Evolutionary conservation across 2,888 invertebrate species (phyloP), one percentile per base, ranked within the genome.

Genomic region (Tetragnatha montana): DNA sequence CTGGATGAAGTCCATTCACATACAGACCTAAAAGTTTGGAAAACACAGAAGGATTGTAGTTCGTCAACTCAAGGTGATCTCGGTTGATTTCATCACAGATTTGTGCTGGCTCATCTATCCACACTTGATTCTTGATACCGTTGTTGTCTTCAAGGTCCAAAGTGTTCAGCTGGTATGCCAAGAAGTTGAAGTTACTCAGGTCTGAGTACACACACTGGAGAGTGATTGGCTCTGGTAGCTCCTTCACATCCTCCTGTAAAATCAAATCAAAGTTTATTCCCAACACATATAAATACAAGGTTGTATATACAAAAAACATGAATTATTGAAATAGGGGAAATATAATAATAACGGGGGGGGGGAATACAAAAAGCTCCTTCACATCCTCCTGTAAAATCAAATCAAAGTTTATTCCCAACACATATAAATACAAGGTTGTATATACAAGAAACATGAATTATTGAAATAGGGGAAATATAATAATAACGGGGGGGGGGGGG

Each of bases 141-240:
- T 95, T 94, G 71, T 85, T 91, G 17, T 92, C 93, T 91, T 94
- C 94, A 93, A 94, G 92, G 93, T 97, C 95, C 68, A 97, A 94
- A 0, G 97, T 97, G 92, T 97, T 97, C 17, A 98, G 94, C 94
- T 98, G 97, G 88, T 97, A 95, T 21, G 97, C 95, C 6, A 96
- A 96, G 93, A 98, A 97, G 93, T 97, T 96, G 93, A 96, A 97
- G 71, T 94, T 94, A 92, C 95, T 94, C 0, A 97, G 96, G 93
- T 97, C 96, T 6, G 96, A 96, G 92, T 97, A 97, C 91, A 98
- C 95, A 93, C 96, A 96, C 93, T 98, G 98, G 3, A 98, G 94
- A 73, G 96, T 95, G 82, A 98, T 94, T 7, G 98, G 98, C 92
- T 96, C 95, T 1, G 96, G 96, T 69, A 97, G 94, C 88, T 95